Conservation (phyloP, 1,140 invertebrate genomes). For the Drosophila tani region DNA sequence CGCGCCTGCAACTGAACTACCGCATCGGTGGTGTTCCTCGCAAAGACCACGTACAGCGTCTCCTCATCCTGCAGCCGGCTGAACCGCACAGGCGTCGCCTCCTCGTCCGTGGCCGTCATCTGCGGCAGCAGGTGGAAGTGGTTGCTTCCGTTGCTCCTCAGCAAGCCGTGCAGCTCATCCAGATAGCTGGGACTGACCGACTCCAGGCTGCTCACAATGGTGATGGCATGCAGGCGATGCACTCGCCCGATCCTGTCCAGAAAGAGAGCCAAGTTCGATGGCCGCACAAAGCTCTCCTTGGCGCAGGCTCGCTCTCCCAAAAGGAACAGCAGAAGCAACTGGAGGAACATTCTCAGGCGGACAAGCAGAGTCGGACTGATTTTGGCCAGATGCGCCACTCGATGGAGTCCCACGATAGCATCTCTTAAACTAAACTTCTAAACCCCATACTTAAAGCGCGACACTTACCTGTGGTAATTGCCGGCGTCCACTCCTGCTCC, state of each 20-base stretch:
- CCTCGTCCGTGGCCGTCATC: constrained; percentile 35
- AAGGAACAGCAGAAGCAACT: constrained; percentile 14
- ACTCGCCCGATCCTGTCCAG: constrained; percentile 45
- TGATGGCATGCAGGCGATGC: constrained; percentile 38
- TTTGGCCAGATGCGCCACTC: not conserved
- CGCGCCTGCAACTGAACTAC: constrained; percentile 41
- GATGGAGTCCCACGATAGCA: constrained; percentile 36
- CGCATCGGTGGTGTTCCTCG: constrained; percentile 37
- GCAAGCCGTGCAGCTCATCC: constrained; percentile 27
- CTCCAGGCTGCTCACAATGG: constrained; percentile 40
- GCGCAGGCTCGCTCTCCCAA: not conserved
- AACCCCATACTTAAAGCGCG: constrained; percentile 9
- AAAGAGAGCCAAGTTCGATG: constrained; percentile 32
- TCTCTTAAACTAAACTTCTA: constrained; percentile 35
- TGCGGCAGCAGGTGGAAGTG: constrained; percentile 52
- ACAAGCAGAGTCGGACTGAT: not conserved
- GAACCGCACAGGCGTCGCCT: not conserved
- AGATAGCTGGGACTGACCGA: constrained; percentile 23
- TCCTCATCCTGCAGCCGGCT: constrained; percentile 27
- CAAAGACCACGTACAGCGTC: constrained; percentile 60
- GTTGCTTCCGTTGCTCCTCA: constrained; percentile 26
- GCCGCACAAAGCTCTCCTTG: constrained; percentile 14
- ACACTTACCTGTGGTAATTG: constrained; percentile 93
- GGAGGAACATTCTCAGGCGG: constrained; percentile 37
- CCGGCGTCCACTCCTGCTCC: constrained; percentile 98